A percentile compares a stretch with the other conserved stretches of the same genome.
Evolutionary conservation across 2,113 vertebrate genomes (phyloP).

Genomic region (Desmodus rotundus): DNA sequence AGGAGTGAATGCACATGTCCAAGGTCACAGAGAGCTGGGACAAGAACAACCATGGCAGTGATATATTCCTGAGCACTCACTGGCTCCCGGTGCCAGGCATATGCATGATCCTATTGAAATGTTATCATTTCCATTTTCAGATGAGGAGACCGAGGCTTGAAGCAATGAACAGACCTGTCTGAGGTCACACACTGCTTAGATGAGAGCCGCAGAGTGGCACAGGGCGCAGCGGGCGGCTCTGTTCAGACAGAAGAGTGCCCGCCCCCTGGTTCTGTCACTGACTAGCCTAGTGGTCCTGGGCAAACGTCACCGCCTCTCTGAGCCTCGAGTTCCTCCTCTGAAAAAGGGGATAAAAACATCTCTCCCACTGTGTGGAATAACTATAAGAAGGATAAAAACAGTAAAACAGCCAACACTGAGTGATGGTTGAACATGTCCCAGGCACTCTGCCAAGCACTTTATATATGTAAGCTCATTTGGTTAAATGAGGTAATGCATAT

Average conservation of each 20-base stretch:
- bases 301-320: not conserved
- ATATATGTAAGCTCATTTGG: slow-evolving; percentile 66
- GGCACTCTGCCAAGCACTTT: slow-evolving; percentile 62
- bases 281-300: not conserved
- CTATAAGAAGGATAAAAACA: not conserved
- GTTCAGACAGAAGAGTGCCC: not conserved
- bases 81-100: not conserved
- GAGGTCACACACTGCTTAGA: not conserved
- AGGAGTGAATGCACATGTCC: not conserved
- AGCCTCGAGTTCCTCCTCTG: slow-evolving; percentile 50
- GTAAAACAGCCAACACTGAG: not conserved
- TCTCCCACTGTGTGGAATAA: not conserved
- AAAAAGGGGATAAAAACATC: not conserved
- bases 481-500: slow-evolving; percentile 69
- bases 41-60: not conserved
- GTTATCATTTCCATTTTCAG: not conserved
- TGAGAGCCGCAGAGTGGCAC: not conserved
- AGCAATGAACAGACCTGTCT: not conserved
- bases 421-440: slow-evolving; percentile 2
- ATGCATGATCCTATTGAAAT: not conserved
- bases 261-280: not conserved
- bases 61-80: not conserved
- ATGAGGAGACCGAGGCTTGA: slow-evolving; percentile 15
- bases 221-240: not conserved
- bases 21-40: slow-evolving; percentile 20